A percentile compares a stretch with the other conserved stretches of the same genome.
phyloP scores from a whole-genome alignment of 2,888 invertebrate species.

The Netelia melanura region DNA sequence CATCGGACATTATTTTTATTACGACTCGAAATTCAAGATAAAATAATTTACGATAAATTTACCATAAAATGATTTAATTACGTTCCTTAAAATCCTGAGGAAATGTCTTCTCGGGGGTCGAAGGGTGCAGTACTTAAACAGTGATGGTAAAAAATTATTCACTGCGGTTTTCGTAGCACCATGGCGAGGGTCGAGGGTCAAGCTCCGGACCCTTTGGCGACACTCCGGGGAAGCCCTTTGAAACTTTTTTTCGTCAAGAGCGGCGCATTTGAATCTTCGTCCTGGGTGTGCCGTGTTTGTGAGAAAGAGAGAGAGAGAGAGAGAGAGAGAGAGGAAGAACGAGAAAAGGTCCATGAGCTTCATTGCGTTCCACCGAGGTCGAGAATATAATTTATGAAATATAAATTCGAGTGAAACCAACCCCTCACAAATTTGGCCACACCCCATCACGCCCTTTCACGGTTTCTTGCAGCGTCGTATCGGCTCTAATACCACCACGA shows the following conservation, averaged over 20 bases:
- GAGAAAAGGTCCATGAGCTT: slow-evolving; percentile 5
- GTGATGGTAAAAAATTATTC: slow-evolving; percentile 8
- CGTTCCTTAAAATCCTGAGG: background rate
- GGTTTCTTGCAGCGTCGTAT: slow-evolving; percentile 67
- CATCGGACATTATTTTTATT: too few species aligned
- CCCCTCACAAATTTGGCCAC: slow-evolving; percentile 82
- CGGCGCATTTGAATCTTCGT: slow-evolving; percentile 71
- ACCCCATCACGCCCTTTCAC: slow-evolving; percentile 79
- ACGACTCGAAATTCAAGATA: slow-evolving; percentile 5
- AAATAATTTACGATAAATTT: slow-evolving; percentile 10
- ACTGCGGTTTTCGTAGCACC: background rate
- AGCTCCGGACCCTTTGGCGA: slow-evolving; percentile 3
- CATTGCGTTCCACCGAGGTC: slow-evolving; percentile 63
- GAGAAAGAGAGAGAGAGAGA: slow-evolving; percentile 3
- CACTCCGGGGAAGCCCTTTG: slow-evolving; percentile 21
- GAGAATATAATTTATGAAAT: slow-evolving; percentile 70
- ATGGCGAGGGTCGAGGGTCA: slow-evolving; percentile 17
- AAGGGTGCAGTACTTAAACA: background rate
- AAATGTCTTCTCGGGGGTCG: background rate
- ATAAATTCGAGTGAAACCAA: slow-evolving; percentile 72
- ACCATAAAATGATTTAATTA: slow-evolving; percentile 17
- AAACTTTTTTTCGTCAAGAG: slow-evolving; percentile 20
- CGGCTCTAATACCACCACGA: slow-evolving; percentile 59
- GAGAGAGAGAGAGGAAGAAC: slow-evolving; percentile 17
- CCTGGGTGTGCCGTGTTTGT: slow-evolving; percentile 66